Evolutionary conservation across 2,888 invertebrate species (phyloP).

Genomic region (Odontocolon sp.): DNA sequence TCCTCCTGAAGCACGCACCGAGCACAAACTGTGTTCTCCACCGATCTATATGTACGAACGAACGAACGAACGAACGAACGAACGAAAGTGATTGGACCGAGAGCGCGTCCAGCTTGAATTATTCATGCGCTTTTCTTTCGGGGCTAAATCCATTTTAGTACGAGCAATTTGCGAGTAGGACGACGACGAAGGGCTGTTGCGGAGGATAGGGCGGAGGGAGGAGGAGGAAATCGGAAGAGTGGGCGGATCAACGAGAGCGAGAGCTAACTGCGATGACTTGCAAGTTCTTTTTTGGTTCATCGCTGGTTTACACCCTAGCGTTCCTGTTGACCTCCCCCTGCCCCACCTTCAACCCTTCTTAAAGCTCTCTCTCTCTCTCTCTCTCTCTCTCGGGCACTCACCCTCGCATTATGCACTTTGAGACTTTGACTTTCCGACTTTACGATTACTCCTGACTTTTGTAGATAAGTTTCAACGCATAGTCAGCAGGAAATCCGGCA

Average conservation of each 20-base stretch:
- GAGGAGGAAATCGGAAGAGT: background rate
- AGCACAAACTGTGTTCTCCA: too few relatives aligned
- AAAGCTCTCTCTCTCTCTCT: too few relatives aligned
- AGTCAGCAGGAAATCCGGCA: constrained; percentile 49
- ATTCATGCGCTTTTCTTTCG: constrained; percentile 78
- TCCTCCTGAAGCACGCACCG: too few relatives aligned
- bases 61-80: constrained; percentile 23
- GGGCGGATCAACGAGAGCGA: background rate
- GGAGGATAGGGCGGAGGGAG: constrained; percentile 37
- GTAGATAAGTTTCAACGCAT: constrained; percentile 42
- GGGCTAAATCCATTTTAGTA: constrained; percentile 77
- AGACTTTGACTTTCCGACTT: background rate
- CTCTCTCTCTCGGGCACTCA: too few relatives aligned
- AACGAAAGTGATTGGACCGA: constrained; percentile 77
- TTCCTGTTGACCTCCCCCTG: too few relatives aligned
- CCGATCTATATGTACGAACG: too few relatives aligned
- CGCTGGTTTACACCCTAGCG: too few relatives aligned
- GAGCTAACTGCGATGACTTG: background rate
- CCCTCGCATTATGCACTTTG: constrained; percentile 13
- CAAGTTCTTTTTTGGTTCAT: background rate
- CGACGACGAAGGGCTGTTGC: constrained; percentile 32
- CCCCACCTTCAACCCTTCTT: too few relatives aligned
- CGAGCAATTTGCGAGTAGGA: constrained; percentile 67
- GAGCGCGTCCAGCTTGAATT: constrained; percentile 76
- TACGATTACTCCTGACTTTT: constrained; percentile 13